Evolutionary conservation across 2,113 vertebrate species (phyloP).

Genomic region (Vulpes lagopus): DNA sequence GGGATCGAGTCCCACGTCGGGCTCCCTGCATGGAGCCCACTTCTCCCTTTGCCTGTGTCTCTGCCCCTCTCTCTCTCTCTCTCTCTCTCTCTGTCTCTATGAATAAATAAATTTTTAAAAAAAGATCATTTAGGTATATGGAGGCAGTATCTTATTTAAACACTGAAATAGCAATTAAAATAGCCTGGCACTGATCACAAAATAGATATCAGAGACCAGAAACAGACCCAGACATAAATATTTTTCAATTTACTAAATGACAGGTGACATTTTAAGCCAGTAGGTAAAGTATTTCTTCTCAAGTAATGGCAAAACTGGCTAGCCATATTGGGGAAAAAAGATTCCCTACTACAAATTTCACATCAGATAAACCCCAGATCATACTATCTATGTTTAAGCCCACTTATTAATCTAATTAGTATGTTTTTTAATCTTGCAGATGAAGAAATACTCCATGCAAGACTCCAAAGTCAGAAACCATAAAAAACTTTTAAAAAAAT

Average conservation of each 20-base stretch:
- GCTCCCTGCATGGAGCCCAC: too few relatives aligned
- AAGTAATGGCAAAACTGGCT: background rate
- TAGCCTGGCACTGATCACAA: background rate
- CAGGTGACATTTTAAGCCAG: background rate
- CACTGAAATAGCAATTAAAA: background rate
- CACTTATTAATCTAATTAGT: background rate
- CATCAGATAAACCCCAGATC: background rate
- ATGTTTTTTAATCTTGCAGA: background rate
- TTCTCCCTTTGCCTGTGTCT: too few relatives aligned
- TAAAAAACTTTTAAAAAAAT: background rate
- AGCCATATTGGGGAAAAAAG: background rate
- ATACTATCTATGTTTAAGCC: background rate
- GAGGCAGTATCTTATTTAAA: background rate
- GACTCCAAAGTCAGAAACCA: background rate
- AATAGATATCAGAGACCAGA: background rate
- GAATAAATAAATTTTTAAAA: too few relatives aligned
- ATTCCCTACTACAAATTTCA: background rate
- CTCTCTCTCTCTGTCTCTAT: too few relatives aligned
- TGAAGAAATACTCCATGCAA: background rate
- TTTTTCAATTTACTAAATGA: slow-evolving; percentile 1
- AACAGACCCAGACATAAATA: background rate
- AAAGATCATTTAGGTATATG: background rate
- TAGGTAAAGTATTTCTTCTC: background rate
- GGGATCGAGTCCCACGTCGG: too few relatives aligned
- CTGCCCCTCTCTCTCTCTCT: too few relatives aligned